These are phyloP conservation scores for Gymnocheta viridis DNA, from an alignment of 2,888 invertebrate species.

Conservation along the genomic window DNA sequence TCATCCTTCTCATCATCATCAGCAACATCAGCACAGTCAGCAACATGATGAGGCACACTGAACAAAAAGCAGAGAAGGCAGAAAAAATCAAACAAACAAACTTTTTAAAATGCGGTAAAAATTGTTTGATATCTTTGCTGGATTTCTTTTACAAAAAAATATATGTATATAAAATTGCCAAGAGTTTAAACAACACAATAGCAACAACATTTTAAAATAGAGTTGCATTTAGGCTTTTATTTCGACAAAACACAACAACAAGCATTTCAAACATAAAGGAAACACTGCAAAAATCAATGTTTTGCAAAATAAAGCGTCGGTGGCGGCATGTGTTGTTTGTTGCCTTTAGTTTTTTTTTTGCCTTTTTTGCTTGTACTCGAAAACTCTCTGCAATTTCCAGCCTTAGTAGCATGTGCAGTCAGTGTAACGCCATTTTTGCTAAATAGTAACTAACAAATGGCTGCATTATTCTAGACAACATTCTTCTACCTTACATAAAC, in stretches of 20 bases:
- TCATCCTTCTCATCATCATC: conserved; percentile 59
- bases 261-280: conserved; percentile 37
- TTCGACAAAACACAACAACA: conserved; percentile 33
- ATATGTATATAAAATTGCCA: conserved; percentile 31
- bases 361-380: not conserved
- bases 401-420: conserved; percentile 73
- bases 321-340: conserved; percentile 52
- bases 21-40: conserved; percentile 33
- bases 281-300: conserved; percentile 56
- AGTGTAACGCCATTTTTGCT: conserved; percentile 80
- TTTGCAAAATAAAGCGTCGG: conserved; percentile 64
- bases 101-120: conserved; percentile 74
- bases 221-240: conserved; percentile 70
- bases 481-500: conserved; percentile 26
- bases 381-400: conserved; percentile 14
- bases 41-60: conserved; percentile 43
- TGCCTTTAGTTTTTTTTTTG: not conserved
- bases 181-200: conserved; percentile 61
- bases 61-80: not conserved
- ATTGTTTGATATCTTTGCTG: conserved; percentile 80
- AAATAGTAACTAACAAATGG: conserved; percentile 71
- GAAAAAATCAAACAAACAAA: conserved; percentile 20
- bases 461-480: conserved; percentile 66
- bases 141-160: conserved; percentile 74
- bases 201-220: conserved; percentile 65